Evolutionary conservation across 2,113 vertebrate species (phyloP).

Genomic region (Ochotona princeps): DNA sequence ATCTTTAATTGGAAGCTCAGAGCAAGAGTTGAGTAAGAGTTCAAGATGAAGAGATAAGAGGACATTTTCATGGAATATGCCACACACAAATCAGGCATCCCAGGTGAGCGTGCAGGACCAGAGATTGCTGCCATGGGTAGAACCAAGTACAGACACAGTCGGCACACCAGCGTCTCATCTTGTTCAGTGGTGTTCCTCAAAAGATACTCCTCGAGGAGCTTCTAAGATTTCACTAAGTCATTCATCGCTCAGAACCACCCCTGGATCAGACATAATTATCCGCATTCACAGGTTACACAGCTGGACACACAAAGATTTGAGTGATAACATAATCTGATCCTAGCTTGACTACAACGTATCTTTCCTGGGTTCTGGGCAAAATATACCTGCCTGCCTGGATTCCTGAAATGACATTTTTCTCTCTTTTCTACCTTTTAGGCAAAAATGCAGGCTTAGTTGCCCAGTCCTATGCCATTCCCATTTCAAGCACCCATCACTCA

Average conservation of each 20-base stretch:
- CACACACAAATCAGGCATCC: accelerated
- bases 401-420: background rate
- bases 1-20: background rate
- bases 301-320: background rate
- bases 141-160: background rate
- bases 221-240: background rate
- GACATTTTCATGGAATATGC: background rate
- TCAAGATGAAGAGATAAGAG: background rate
- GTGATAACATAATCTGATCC: background rate
- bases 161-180: too few relatives aligned
- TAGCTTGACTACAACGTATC: accelerated
- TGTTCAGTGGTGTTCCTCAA: too few relatives aligned
- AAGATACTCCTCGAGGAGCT: too few relatives aligned
- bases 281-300: background rate
- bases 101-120: background rate
- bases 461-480: too few relatives aligned
- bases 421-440: background rate
- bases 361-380: background rate
- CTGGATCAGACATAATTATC: background rate
- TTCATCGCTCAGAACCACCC: background rate
- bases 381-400: background rate
- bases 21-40: background rate
- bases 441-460: too few relatives aligned
- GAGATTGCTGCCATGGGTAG: background rate
- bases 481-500: background rate